Percentiles rank a stretch among this genome's conserved stretches.
phyloP scores from a whole-genome alignment of 2,797 vertebrate species.

The Oreochromis grahami region DNA sequence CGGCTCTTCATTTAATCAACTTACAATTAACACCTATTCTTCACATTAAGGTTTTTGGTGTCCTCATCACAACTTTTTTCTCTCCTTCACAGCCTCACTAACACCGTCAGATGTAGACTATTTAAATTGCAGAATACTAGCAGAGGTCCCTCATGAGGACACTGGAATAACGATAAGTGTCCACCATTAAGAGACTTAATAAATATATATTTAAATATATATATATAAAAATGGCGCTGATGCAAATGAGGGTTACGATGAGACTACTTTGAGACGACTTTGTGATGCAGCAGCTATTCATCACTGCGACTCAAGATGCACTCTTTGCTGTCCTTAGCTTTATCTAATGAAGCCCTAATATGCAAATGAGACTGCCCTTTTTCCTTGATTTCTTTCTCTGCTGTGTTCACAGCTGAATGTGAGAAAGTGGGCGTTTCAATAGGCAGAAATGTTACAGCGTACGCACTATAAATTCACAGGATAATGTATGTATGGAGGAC shows the following conservation, averaged over 20 bases:
- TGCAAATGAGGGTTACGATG: conserved; percentile 96
- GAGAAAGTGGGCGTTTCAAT: conserved; percentile 49
- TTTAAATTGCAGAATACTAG: conserved; percentile 79
- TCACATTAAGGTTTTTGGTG: conserved; percentile 26
- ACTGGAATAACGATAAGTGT: conserved; percentile 75
- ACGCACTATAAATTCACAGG: conserved; percentile 19
- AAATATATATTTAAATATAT: conserved; percentile 63
- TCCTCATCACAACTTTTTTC: conserved; percentile 25
- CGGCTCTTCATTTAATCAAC: background rate
- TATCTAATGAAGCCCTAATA: conserved; percentile 98
- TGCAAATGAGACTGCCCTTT: conserved; percentile 98
- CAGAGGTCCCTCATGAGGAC: conserved; percentile 72
- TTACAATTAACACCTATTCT: conserved; percentile 55
- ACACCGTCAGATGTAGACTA: conserved; percentile 53
- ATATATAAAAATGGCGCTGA: conserved; percentile 47
- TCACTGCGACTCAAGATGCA: conserved; percentile 92
- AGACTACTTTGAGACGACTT: conserved; percentile 91
- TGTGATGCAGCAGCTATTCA: conserved; percentile 96
- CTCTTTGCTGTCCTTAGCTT: conserved; percentile 93
- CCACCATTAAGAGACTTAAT: conserved; percentile 71
- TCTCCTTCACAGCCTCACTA: conserved; percentile 52
- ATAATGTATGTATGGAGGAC: conserved; percentile 66
- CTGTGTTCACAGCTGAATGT: conserved; percentile 86
- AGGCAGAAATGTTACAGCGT: conserved; percentile 40
- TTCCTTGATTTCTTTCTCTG: conserved; percentile 79